Percentiles rank a stretch among this genome's conserved stretches.
Evolutionary conservation across 2,888 invertebrate genomes (phyloP).

Genomic region (Orchesella flavescens): DNA sequence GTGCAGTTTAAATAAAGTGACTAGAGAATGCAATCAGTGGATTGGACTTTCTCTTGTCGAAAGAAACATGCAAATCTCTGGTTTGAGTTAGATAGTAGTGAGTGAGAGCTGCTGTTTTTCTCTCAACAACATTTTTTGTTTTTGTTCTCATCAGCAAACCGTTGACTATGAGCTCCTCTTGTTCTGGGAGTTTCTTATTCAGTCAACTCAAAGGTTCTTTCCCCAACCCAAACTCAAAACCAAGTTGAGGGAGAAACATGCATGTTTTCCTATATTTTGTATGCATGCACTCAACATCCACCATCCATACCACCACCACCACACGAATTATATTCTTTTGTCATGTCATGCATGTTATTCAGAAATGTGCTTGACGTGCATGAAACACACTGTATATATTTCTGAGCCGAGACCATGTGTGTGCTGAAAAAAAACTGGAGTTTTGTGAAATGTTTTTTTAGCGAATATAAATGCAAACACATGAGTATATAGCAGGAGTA

Average conservation of each 20-base stretch:
- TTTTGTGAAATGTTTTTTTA: not conserved
- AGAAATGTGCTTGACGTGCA: no score
- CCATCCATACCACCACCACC: not conserved
- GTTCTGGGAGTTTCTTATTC: conserved; percentile 13
- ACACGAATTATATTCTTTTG: conserved; percentile 45
- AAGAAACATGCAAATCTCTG: conserved; percentile 59
- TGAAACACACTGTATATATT: no score
- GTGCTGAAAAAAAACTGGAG: no score
- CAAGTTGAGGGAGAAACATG: conserved; percentile 22
- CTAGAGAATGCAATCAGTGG: conserved; percentile 53
- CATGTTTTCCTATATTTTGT: conserved; percentile 23
- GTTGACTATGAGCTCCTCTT: conserved; percentile 25
- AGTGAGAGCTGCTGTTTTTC: conserved; percentile 13
- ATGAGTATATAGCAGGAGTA: not conserved
- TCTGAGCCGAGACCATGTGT: no score
- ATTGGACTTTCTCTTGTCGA: conserved; percentile 52
- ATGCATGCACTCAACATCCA: conserved; percentile 31
- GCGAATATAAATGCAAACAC: conserved; percentile 2
- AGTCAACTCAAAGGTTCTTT: conserved; percentile 9
- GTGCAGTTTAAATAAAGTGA: conserved; percentile 46
- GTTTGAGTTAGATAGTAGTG: conserved; percentile 10
- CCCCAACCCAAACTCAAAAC: conserved; percentile 4
- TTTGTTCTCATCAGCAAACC: conserved; percentile 13
- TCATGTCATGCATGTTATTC: conserved; percentile 14
- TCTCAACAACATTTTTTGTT: conserved; percentile 20